Evolutionary conservation across 2,888 invertebrate genomes (phyloP).

Genomic region (Andrena flavipes): DNA sequence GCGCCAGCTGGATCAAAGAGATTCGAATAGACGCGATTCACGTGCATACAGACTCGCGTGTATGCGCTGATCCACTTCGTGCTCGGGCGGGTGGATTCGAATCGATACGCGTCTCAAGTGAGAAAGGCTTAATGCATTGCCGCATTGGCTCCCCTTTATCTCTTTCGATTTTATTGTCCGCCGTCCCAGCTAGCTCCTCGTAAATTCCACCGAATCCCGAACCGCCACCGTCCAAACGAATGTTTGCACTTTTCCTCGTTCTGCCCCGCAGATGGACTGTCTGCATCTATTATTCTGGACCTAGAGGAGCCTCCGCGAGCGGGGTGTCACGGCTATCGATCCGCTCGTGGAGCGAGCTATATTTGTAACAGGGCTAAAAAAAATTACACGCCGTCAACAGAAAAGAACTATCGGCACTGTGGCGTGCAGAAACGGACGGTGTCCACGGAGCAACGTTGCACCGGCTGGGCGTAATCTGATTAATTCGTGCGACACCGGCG

Average conservation of each 20-base stretch:
- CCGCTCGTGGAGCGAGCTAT: neutral
- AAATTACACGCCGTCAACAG: conserved; percentile 1
- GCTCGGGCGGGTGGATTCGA: conserved; percentile 53
- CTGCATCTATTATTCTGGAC: neutral
- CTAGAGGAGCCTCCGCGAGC: neutral
- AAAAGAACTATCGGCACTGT: neutral
- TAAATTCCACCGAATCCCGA: conserved; percentile 1
- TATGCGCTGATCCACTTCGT: conserved; percentile 40
- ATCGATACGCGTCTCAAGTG: conserved; percentile 56
- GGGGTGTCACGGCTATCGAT: neutral
- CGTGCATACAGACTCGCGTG: conserved; percentile 41
- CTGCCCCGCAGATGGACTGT: neutral
- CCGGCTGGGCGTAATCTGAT: neutral
- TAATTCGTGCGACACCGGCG: neutral
- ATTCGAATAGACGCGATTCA: conserved; percentile 60
- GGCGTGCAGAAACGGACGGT: conserved; percentile 1
- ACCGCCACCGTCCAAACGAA: neutral
- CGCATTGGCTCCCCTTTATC: conserved; percentile 18
- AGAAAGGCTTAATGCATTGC: conserved; percentile 46
- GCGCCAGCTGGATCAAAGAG: conserved; percentile 63
- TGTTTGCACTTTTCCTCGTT: conserved; percentile 1
- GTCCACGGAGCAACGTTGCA: neutral
- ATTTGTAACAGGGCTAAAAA: neutral
- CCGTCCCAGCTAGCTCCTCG: too few relatives aligned
- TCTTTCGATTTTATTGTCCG: conserved; percentile 2